phyloP scores from a whole-genome alignment of 2,113 vertebrate species.

The Prietella phreatophila region DNA sequence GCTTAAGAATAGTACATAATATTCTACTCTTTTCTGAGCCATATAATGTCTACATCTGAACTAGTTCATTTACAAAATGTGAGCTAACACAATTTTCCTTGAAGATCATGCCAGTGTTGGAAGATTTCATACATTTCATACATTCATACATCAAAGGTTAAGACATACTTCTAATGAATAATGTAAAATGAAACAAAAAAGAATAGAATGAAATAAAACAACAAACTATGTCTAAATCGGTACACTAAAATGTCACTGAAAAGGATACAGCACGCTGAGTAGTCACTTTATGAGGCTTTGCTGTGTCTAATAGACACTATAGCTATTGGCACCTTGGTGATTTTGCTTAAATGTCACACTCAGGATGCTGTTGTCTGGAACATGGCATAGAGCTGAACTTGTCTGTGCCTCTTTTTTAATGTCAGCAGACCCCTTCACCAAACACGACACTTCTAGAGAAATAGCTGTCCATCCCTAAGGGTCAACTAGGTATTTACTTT shows the following conservation, averaged over 20 bases:
- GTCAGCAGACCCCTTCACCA: slow-evolving; percentile 47
- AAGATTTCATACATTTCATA: not conserved
- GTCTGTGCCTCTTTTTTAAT: slow-evolving; percentile 51
- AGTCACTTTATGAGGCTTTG: slow-evolving; percentile 38
- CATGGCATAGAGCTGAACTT: slow-evolving; percentile 36
- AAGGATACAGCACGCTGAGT: slow-evolving; percentile 30
- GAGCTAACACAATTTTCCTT: not conserved
- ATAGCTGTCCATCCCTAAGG: slow-evolving; percentile 42
- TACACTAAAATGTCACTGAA: slow-evolving; percentile 14
- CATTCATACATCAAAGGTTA: not conserved
- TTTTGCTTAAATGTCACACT: slow-evolving; percentile 56
- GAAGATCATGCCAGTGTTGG: not conserved
- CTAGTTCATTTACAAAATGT: slow-evolving; percentile 17
- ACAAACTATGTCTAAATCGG: slow-evolving; percentile 7
- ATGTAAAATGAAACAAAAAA: not conserved
- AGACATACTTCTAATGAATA: not conserved
- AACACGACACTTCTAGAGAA: slow-evolving; percentile 37
- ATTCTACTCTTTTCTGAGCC: slow-evolving; percentile 17
- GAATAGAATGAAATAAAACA: slow-evolving; percentile 5
- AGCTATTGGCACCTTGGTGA: slow-evolving; percentile 47
- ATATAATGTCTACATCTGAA: slow-evolving; percentile 12
- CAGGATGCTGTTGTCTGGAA: slow-evolving; percentile 39
- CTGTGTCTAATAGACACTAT: slow-evolving; percentile 40
- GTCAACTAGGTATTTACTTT: slow-evolving; percentile 43
- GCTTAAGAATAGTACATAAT: slow-evolving; percentile 18